Conservation (phyloP, 2,797 vertebrate species). For the Emydoidea blandingii region DNA sequence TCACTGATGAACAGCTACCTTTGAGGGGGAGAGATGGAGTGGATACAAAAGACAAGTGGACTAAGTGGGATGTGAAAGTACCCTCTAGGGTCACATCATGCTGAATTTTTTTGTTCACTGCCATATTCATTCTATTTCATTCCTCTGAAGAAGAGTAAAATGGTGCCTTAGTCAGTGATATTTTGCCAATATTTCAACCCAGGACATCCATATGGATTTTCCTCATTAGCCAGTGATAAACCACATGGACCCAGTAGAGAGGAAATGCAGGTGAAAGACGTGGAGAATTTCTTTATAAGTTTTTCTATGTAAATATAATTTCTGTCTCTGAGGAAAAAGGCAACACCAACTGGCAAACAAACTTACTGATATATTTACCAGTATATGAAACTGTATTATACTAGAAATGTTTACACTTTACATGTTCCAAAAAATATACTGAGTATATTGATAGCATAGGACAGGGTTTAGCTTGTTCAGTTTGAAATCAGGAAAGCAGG, state of each 20-base stretch:
- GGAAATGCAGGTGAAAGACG: not conserved
- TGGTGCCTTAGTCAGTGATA: not conserved
- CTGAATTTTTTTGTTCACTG: not conserved
- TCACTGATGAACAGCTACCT: not conserved
- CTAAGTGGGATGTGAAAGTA: not conserved
- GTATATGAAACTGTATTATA: not conserved
- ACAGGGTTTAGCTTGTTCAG: not conserved
- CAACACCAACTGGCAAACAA: not conserved
- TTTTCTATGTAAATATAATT: not conserved
- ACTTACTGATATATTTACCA: not conserved
- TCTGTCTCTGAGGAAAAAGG: not conserved
- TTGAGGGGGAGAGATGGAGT: accelerated
- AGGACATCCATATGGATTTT: not conserved
- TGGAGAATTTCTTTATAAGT: not conserved
- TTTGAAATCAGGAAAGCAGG: not conserved
- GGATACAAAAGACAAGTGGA: not conserved
- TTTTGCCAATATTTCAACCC: not conserved
- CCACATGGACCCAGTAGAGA: not conserved
- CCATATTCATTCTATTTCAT: not conserved
- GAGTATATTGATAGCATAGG: not conserved
- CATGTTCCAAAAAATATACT: not conserved
- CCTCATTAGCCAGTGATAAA: not conserved
- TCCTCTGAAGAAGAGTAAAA: slow-evolving; percentile 3
- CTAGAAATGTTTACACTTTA: not conserved
- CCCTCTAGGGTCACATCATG: not conserved